phyloP scores from a whole-genome alignment of 2,888 invertebrate genomes.

The Lordiphosa andalusiaca region DNA sequence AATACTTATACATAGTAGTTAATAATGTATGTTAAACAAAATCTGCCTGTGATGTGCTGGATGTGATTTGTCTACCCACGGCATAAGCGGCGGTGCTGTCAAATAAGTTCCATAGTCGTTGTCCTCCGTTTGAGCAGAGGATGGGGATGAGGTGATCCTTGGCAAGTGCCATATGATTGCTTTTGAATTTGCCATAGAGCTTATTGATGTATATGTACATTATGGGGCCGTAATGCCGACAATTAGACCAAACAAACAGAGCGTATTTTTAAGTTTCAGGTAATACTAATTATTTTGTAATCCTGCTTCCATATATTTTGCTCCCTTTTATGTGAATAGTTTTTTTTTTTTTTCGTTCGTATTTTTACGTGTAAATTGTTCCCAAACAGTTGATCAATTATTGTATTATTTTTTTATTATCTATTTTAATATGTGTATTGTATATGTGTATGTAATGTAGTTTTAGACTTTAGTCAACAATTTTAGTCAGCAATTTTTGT shows the following conservation, averaged over 20 bases:
- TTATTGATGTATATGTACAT: conserved; percentile 24
- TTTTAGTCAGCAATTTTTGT: too few species aligned
- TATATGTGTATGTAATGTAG: too few species aligned
- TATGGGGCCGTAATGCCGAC: conserved; percentile 42
- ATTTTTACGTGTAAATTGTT: not conserved
- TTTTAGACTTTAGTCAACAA: too few species aligned
- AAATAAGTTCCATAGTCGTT: conserved; percentile 21
- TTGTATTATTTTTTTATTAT: conserved; percentile 8
- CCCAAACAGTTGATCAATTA: conserved; percentile 6
- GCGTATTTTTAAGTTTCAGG: conserved; percentile 65
- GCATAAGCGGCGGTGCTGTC: conserved; percentile 41
- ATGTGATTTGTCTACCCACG: conserved; percentile 66
- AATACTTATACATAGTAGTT: conserved; percentile 28
- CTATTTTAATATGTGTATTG: too few species aligned
- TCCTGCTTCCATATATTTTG: conserved; percentile 4
- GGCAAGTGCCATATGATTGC: conserved; percentile 28
- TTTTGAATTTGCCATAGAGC: conserved; percentile 47
- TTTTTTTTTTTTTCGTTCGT: conserved; percentile 5
- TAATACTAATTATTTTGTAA: conserved; percentile 34
- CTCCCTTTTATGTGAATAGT: conserved; percentile 9
- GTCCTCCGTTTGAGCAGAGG: not conserved
- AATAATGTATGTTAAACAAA: conserved; percentile 44
- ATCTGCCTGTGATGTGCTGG: conserved; percentile 72
- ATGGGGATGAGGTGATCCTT: not conserved
- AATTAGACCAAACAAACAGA: conserved; percentile 67